A percentile compares a stretch with the other conserved stretches of the same genome.
Evolutionary conservation across 2,113 vertebrate genomes (phyloP).

Genomic region (Paradoxurus hermaphroditus): DNA sequence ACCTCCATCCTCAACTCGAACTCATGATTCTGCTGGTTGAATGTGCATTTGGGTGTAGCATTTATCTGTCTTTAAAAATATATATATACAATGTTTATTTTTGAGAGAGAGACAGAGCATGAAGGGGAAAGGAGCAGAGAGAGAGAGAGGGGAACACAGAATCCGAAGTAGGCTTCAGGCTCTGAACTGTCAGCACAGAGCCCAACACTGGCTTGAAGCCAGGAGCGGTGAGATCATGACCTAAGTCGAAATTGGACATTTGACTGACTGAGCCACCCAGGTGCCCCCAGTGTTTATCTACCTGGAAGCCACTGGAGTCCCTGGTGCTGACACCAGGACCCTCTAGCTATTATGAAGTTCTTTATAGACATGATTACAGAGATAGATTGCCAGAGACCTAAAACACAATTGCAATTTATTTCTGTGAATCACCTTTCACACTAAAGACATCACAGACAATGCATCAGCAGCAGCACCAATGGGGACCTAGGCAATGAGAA

Average conservation of each 20-base stretch:
- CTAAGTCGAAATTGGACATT: no score
- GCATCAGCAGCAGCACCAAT: not conserved
- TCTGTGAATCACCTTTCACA: slow-evolving; percentile 68
- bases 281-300: not conserved
- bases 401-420: slow-evolving; percentile 74
- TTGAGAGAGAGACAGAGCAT: no score
- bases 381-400: slow-evolving; percentile 56
- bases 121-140: no score
- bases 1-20: slow-evolving; percentile 35
- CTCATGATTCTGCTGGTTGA: not conserved
- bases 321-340: slow-evolving; percentile 64
- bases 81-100: no score
- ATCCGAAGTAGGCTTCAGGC: no score
- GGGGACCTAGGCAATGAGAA: not conserved
- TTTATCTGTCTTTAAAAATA: not conserved
- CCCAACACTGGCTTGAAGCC: no score
- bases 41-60: slow-evolving; percentile 54
- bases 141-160: no score
- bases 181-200: no score
- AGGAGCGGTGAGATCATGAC: no score
- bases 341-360: slow-evolving; percentile 57
- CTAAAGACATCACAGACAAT: slow-evolving; percentile 26
- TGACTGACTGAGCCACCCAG: no score
- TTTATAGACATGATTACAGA: slow-evolving; percentile 59
- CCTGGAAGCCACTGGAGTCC: slow-evolving; percentile 6